phyloP scores from a whole-genome alignment of 2,797 vertebrate genomes.

The Takifugu ocellatus region DNA sequence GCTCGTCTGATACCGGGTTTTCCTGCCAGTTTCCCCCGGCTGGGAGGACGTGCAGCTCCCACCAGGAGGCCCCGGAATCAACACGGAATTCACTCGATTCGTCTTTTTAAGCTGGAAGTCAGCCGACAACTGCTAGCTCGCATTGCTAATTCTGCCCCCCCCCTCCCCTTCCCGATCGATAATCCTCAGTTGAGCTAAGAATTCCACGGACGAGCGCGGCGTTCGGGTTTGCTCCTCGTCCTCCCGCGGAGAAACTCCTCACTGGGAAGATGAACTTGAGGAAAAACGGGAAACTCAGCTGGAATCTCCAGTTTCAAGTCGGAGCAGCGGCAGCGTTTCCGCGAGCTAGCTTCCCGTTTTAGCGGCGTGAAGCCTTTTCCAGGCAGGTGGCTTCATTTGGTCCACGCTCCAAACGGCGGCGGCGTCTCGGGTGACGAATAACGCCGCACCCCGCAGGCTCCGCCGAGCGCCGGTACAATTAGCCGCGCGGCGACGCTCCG shows the following conservation, averaged over 20 bases:
- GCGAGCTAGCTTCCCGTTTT: neutral
- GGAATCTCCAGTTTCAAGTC: constrained; percentile 23
- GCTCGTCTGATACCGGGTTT: too few species aligned
- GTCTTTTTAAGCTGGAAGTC: too few species aligned
- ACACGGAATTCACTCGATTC: too few species aligned
- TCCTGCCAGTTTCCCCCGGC: too few species aligned
- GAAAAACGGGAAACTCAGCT: constrained; percentile 18
- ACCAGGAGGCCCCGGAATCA: too few species aligned
- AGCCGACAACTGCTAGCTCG: too few species aligned
- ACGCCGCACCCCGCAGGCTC: constrained; percentile 23
- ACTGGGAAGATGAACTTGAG: constrained; percentile 44
- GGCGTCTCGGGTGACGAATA: constrained; percentile 10
- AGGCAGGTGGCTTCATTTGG: neutral
- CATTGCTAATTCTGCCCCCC: too few species aligned
- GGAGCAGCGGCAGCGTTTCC: neutral
- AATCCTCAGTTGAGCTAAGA: too few species aligned
- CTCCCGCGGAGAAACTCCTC: constrained; percentile 22
- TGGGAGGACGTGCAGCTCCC: too few species aligned
- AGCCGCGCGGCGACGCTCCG: constrained; percentile 28
- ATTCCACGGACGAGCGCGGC: too few species aligned
- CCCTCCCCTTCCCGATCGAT: too few species aligned
- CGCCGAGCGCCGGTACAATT: constrained; percentile 50
- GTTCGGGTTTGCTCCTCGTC: neutral
- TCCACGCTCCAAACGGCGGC: neutral
- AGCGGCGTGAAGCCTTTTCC: neutral